A percentile compares a stretch with the other conserved stretches of the same genome.
These are phyloP conservation scores for Entosphenus tridentatus DNA, from an alignment of 2,113 vertebrate genomes.

Conservation along the genomic window DNA sequence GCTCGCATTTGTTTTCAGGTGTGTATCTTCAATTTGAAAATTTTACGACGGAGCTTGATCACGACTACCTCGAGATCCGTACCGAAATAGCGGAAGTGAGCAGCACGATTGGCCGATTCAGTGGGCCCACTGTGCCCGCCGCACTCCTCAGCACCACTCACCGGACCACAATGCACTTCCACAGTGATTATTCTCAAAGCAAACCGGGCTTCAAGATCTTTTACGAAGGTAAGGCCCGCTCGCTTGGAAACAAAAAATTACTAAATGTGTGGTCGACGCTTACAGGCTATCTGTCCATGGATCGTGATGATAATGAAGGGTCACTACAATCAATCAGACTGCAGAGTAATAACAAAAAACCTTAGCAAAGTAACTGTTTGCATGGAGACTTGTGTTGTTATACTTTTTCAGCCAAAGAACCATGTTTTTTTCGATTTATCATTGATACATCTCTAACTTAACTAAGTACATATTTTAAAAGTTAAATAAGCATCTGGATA, in stretches of 20 bases:
- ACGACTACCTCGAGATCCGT: slow-evolving; percentile 76
- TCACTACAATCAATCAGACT: not conserved
- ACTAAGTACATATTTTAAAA: too few relatives aligned
- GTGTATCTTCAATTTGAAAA: slow-evolving; percentile 84
- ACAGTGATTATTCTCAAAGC: slow-evolving; percentile 92
- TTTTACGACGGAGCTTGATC: slow-evolving; percentile 89
- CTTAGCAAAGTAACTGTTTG: not conserved
- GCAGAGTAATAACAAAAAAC: not conserved
- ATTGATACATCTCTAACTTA: too few relatives aligned
- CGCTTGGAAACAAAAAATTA: too few relatives aligned
- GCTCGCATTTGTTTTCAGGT: slow-evolving; percentile 22
- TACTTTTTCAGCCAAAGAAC: not conserved
- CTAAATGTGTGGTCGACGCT: not conserved
- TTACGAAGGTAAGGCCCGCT: slow-evolving; percentile 48
- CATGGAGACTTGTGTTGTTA: not conserved
- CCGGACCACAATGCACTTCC: slow-evolving; percentile 70
- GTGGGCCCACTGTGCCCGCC: slow-evolving; percentile 43
- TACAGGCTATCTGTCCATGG: not conserved
- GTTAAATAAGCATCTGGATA: too few relatives aligned
- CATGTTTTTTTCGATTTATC: too few relatives aligned
- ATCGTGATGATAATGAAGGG: not conserved
- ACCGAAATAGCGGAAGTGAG: slow-evolving; percentile 80
- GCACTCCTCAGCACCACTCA: slow-evolving; percentile 72
- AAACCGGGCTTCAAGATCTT: slow-evolving; percentile 81
- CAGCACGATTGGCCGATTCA: slow-evolving; percentile 61